These are phyloP conservation scores for Glaucopsyche alexis DNA, from an alignment of 2,888 invertebrate species.

Conservation along the genomic window DNA sequence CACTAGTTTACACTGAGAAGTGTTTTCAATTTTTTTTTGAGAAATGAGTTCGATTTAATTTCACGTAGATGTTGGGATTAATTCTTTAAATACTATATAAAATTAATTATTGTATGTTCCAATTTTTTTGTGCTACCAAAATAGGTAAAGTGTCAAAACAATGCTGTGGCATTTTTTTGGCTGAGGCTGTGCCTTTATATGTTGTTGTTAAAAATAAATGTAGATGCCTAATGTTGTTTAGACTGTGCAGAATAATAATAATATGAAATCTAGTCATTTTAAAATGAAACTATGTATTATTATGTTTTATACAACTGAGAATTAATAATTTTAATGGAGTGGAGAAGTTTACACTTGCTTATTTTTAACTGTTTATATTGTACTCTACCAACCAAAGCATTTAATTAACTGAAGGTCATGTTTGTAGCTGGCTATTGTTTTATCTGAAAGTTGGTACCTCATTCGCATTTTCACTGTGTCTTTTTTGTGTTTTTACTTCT, in stretches of 20 bases:
- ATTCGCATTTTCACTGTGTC: too few relatives aligned
- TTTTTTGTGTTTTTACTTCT: too few relatives aligned
- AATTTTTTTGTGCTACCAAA: background rate
- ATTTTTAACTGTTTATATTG: background rate
- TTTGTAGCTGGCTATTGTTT: background rate
- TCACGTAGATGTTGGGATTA: background rate
- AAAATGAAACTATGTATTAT: background rate
- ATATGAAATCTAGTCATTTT: slow-evolving; percentile 11
- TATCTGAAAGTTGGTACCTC: background rate
- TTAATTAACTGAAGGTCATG: background rate
- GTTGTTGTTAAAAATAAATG: slow-evolving; percentile 3
- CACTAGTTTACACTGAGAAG: too few relatives aligned
- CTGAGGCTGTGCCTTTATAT: slow-evolving; percentile 15
- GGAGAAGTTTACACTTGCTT: background rate
- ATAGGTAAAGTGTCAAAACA: background rate
- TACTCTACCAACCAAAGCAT: background rate
- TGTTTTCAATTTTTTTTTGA: too few relatives aligned
- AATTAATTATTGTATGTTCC: background rate
- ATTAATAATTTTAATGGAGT: background rate
- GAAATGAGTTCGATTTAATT: background rate
- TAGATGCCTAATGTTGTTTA: slow-evolving; percentile 17
- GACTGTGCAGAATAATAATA: slow-evolving; percentile 13
- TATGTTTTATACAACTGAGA: background rate
- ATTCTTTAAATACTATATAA: background rate
- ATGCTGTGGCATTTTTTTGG: background rate